These are phyloP conservation scores for Tetragnatha montana DNA, from an alignment of 2,888 invertebrate genomes.

Conservation along the genomic window DNA sequence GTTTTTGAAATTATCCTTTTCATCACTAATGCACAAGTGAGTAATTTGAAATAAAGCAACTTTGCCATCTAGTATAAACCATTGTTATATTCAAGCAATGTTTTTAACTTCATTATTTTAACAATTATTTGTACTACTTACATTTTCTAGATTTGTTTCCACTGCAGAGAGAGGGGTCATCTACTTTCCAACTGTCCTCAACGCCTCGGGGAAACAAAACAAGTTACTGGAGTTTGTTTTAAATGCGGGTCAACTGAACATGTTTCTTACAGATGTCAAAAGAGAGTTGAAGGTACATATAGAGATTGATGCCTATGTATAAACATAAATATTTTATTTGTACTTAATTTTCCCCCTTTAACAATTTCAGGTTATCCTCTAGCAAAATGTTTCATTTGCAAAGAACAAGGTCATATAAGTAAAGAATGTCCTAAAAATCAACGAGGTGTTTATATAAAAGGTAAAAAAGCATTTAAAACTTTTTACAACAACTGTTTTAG, in stretches of 20 bases:
- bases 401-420: constrained; percentile 90
- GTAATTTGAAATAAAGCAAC: background rate
- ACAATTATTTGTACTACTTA: background rate
- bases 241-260: constrained; percentile 74
- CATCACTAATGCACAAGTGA: too few relatives aligned
- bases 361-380: constrained; percentile 82
- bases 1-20: too few relatives aligned
- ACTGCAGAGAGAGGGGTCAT: constrained; percentile 87
- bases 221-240: constrained; percentile 70
- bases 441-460: constrained; percentile 90
- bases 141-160: constrained; percentile 82
- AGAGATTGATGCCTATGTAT: background rate
- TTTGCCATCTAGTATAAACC: background rate
- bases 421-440: constrained; percentile 92
- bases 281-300: constrained; percentile 39
- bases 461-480: constrained; percentile 30
- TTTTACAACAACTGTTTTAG: background rate
- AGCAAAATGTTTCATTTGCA: constrained; percentile 92
- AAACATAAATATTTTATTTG: background rate
- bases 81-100: too few relatives aligned
- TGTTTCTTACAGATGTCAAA: constrained; percentile 41
- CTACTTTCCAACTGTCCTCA: constrained; percentile 88
- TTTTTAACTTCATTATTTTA: too few relatives aligned
- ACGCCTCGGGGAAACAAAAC: constrained; percentile 74
- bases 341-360: constrained; percentile 73